Evolutionary conservation across 2,113 vertebrate species (phyloP), one percentile per base, ranked within the genome.

Genomic region (Nettapus auritus): DNA sequence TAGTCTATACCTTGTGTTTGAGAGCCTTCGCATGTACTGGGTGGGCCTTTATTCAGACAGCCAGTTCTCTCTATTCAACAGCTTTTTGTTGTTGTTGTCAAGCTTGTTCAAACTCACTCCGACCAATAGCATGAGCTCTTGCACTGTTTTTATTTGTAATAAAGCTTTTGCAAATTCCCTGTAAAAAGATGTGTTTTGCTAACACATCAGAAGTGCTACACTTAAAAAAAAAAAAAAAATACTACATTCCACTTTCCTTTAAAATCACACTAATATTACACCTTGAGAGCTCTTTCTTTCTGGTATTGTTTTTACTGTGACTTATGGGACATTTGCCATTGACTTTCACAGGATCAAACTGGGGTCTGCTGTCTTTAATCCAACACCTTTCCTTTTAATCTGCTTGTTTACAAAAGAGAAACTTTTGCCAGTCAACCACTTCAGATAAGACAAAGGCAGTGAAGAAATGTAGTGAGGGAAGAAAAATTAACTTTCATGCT

Each of bases 371-470:
- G 46, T 77, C 88, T 87, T 81, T 97, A 94, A 95, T 93, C 88
- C 89, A 94, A 75, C 68, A 88, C 90, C 71, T 86, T 82, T 89
- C 73, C 74, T 68, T 86, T 91, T 96, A 97, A 96, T 88, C 92
- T 1, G 0, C 62, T 91, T 96, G 85, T 93, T 93, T 95, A 92
- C 92, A 68, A 62, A 90, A 91, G 64, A 81, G 56, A 91, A 96
- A 93, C 76, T 96, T 97, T 86, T 81, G 34, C 76, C 57, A 92
- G 76, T 69, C 82, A 94, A 57, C 80, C 73, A 64, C 69, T 88
- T 75, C 80, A 82, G 69, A 29, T 57, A 81, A 93, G 73, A 86
- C 79, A 86, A 91, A 88, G 56, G 73, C 50, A 82, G 64, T 15
- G 38, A 73, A 48, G 64, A 78, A 60, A 40, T 28, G 33, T 8